phyloP scores from a whole-genome alignment of 1,140 invertebrate species.

The Prorops nasuta region DNA sequence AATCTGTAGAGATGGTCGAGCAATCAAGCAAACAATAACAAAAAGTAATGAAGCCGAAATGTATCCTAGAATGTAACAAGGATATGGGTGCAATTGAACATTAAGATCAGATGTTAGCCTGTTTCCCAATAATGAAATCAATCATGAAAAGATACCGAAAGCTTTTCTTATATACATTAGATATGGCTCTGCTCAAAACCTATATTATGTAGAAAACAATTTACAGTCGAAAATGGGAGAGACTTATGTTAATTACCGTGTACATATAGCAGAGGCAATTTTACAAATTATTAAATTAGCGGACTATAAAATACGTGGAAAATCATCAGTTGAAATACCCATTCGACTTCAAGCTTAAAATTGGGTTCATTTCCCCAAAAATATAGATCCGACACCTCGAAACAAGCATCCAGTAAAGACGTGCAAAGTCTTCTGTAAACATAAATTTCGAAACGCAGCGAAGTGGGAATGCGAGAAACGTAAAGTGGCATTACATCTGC shows the following conservation, averaged over 20 bases:
- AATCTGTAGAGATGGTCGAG: constrained; percentile 3
- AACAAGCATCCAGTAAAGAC: constrained; percentile 2
- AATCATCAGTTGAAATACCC: background rate
- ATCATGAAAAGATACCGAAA: constrained; percentile 6
- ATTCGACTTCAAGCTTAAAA: background rate
- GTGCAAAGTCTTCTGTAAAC: constrained; percentile 6
- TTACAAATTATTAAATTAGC: background rate
- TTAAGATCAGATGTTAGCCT: too few species aligned
- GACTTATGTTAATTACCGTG: background rate
- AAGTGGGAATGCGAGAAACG: constrained; percentile 2
- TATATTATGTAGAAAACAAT: constrained; percentile 3
- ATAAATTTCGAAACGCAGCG: constrained; percentile 2
- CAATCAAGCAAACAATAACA: constrained; percentile 1
- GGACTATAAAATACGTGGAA: background rate
- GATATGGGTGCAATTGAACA: constrained; percentile 4
- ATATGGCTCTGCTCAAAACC: constrained; percentile 6
- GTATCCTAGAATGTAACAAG: too few species aligned
- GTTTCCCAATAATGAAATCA: constrained; percentile 6
- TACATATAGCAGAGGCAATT: background rate
- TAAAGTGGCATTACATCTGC: constrained; percentile 9
- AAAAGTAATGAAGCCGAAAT: constrained; percentile 7
- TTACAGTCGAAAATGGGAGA: background rate
- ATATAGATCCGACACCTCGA: background rate
- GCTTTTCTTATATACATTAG: constrained; percentile 6
- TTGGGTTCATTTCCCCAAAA: background rate